Evolutionary conservation across 1,140 invertebrate genomes (phyloP).

Genomic region (Spodoptera frugiperda): DNA sequence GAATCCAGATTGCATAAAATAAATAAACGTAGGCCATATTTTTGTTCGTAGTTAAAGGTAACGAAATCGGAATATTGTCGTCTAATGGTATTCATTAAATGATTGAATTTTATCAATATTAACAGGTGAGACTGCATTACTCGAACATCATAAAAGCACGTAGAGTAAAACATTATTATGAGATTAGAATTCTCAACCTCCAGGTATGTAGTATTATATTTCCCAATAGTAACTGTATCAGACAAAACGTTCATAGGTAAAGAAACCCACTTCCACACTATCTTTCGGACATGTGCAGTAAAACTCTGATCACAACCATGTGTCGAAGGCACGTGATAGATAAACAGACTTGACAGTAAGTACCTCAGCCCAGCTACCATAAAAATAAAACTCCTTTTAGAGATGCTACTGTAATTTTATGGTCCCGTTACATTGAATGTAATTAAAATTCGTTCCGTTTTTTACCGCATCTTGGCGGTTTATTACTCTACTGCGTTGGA

Average conservation of each 20-base stretch:
- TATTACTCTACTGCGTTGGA: slow-evolving; percentile 11
- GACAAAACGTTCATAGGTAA: neutral
- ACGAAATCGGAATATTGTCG: no score
- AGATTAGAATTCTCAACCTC: no score
- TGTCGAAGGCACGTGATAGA: slow-evolving; percentile 11
- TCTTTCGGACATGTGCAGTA: slow-evolving; percentile 4
- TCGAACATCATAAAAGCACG: no score
- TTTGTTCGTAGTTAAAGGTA: no score
- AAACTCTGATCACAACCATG: neutral
- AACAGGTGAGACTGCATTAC: no score
- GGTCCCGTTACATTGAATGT: slow-evolving; percentile 43
- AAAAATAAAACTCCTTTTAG: slow-evolving; percentile 45
- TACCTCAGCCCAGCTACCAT: slow-evolving; percentile 6
- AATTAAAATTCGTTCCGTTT: slow-evolving; percentile 48
- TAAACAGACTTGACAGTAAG: slow-evolving; percentile 33
- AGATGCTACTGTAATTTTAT: slow-evolving; percentile 37
- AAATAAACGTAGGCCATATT: no score
- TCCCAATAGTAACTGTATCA: no score
- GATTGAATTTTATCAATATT: no score
- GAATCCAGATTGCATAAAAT: neutral
- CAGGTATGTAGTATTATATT: no score
- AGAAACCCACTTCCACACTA: slow-evolving; percentile 1
- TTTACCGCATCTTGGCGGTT: slow-evolving; percentile 38
- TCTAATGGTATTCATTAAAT: neutral
- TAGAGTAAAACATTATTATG: no score